Evolutionary conservation across 2,888 invertebrate genomes (phyloP).

Genomic region (Drosophila limbata): DNA sequence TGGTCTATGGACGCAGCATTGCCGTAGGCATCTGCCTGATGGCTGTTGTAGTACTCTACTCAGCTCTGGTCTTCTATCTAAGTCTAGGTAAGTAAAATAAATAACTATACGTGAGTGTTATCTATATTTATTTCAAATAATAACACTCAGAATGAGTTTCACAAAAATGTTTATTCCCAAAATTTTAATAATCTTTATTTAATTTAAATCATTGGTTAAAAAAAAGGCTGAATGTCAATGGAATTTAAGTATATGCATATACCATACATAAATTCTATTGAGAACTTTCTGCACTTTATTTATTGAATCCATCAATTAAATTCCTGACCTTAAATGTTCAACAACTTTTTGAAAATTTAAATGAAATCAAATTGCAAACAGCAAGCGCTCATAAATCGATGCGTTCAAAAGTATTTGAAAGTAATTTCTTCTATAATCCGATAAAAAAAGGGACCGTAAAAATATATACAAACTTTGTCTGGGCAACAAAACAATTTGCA

Average conservation of each 20-base stretch:
- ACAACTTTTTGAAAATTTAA: neutral
- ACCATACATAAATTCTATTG: no score
- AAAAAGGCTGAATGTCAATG: no score
- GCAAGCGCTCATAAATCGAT: slow-evolving; percentile 57
- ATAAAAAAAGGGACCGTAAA: slow-evolving; percentile 51
- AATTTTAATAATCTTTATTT: no score
- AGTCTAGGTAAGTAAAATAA: slow-evolving; percentile 82
- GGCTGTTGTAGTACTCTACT: slow-evolving; percentile 78
- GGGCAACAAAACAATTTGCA: slow-evolving; percentile 56
- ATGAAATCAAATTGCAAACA: slow-evolving; percentile 42
- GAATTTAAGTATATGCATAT: no score
- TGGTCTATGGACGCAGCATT: slow-evolving; percentile 84
- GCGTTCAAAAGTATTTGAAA: slow-evolving; percentile 63
- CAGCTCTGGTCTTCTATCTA: slow-evolving; percentile 83
- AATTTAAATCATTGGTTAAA: no score
- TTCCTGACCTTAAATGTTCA: neutral
- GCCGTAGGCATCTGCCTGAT: slow-evolving; percentile 83
- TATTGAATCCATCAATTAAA: slow-evolving; percentile 3
- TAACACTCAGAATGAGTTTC: no score
- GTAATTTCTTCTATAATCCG: slow-evolving; percentile 61
- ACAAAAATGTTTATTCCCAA: no score
- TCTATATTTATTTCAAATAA: neutral
- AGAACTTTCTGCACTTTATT: neutral
- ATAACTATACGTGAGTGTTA: neutral
- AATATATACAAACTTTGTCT: slow-evolving; percentile 48